Percentiles rank a stretch among this genome's conserved stretches.
phyloP scores from a whole-genome alignment of 2,113 vertebrate genomes.

The Cygnus buccinator region DNA sequence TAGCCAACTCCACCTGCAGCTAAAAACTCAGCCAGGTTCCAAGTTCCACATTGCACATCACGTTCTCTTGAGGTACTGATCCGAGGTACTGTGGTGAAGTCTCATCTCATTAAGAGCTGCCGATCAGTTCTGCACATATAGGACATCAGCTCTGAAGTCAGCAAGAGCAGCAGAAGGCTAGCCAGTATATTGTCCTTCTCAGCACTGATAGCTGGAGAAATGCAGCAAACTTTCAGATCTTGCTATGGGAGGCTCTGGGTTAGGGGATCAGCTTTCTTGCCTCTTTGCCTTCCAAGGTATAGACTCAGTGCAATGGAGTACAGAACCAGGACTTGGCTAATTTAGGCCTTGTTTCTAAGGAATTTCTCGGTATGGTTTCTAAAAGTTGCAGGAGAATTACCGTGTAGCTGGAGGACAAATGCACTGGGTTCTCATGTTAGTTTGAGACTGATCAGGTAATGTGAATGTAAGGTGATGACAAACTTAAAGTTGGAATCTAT shows the following conservation, averaged over 20 bases:
- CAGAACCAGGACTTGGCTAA: background rate
- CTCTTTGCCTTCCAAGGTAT: background rate
- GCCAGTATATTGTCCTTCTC: background rate
- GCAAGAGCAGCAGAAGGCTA: background rate
- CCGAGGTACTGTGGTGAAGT: background rate
- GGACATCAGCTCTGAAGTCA: background rate
- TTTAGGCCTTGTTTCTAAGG: background rate
- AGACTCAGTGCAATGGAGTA: rapidly evolving
- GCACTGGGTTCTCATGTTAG: background rate
- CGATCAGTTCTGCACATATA: background rate
- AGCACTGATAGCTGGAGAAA: background rate
- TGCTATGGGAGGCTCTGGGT: rapidly evolving
- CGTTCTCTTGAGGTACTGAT: background rate
- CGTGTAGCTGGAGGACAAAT: background rate
- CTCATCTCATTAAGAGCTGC: background rate
- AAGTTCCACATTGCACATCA: background rate
- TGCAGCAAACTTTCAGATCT: background rate
- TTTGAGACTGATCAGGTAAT: background rate
- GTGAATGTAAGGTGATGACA: background rate
- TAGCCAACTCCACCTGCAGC: background rate
- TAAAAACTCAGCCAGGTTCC: background rate
- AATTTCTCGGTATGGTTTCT: background rate
- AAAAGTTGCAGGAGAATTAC: background rate
- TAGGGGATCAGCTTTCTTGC: background rate
- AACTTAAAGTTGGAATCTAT: background rate